Evolutionary conservation across 2,113 vertebrate species (phyloP).

Genomic region (Istiophorus platypterus): DNA sequence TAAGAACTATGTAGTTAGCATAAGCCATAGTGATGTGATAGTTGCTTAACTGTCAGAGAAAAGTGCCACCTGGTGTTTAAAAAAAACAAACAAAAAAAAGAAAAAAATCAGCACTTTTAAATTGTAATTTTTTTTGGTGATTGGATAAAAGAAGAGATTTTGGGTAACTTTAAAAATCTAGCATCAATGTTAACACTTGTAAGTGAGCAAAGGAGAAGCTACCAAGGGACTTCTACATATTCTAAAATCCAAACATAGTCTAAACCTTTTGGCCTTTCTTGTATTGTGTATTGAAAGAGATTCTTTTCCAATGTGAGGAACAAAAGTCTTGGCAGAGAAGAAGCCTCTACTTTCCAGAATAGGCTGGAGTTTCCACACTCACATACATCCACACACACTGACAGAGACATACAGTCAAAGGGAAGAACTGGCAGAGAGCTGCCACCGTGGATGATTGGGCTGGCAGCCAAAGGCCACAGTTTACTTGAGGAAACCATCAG

Average conservation of each 20-base stretch:
- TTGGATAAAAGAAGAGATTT: no score
- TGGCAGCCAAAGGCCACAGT: constrained; percentile 67
- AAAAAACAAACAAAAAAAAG: no score
- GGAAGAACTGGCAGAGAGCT: constrained; percentile 51
- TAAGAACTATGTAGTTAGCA: not conserved
- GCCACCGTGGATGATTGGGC: constrained; percentile 60
- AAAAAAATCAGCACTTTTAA: not conserved
- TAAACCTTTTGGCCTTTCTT: constrained; percentile 8
- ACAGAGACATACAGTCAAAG: constrained; percentile 23
- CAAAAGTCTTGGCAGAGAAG: constrained; percentile 26
- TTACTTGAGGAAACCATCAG: constrained; percentile 73
- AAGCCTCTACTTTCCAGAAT: constrained; percentile 25
- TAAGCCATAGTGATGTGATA: not conserved
- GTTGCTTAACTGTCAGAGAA: not conserved
- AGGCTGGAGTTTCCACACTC: constrained; percentile 52
- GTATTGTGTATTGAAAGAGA: constrained; percentile 15
- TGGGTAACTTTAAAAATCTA: not conserved
- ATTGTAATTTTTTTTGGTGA: no score
- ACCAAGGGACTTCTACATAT: not conserved
- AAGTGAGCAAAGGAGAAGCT: not conserved
- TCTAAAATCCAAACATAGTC: not conserved
- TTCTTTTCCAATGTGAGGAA: constrained; percentile 14
- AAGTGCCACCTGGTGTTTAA: not conserved
- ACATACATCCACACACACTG: constrained; percentile 13
- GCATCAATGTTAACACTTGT: not conserved